A percentile compares a stretch with the other conserved stretches of the same genome.
phyloP scores from a whole-genome alignment of 2,797 vertebrate species.

The Urosaurus nigricauda region DNA sequence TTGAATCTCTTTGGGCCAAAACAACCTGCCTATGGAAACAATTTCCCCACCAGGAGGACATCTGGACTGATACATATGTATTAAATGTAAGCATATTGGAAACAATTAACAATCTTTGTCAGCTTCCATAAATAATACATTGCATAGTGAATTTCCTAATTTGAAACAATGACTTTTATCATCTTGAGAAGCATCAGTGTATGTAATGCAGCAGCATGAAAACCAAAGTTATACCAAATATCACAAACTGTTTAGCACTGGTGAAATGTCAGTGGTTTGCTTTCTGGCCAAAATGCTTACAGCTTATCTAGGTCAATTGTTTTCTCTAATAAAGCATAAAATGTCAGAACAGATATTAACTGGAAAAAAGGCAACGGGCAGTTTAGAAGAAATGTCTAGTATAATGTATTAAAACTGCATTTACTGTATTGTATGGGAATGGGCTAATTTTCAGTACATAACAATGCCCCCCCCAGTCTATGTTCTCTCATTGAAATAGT shows the following conservation, averaged over 20 bases:
- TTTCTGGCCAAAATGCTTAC: constrained; percentile 61
- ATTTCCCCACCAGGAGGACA: neutral
- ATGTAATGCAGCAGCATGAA: constrained; percentile 59
- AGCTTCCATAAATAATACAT: constrained; percentile 56
- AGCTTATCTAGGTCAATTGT: constrained; percentile 61
- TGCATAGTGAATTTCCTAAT: constrained; percentile 70
- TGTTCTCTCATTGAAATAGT: neutral
- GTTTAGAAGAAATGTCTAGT: neutral
- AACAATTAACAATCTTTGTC: constrained; percentile 62
- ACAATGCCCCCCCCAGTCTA: neutral
- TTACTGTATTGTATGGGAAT: neutral
- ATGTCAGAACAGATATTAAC: constrained; percentile 62
- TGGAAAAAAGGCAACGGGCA: constrained; percentile 38
- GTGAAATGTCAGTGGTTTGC: constrained; percentile 65
- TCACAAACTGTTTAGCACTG: constrained; percentile 54
- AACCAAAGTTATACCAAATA: constrained; percentile 61
- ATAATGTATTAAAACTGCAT: constrained; percentile 10
- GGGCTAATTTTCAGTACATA: neutral
- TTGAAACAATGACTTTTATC: constrained; percentile 56
- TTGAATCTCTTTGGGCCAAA: constrained; percentile 21
- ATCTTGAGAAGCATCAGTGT: constrained; percentile 51
- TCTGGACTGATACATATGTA: constrained; percentile 50
- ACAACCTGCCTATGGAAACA: neutral
- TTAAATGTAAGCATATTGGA: constrained; percentile 56
- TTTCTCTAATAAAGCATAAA: constrained; percentile 68